Conservation (phyloP, 2,797 vertebrate species). For the Cryptoblepharus egeriae region DNA sequence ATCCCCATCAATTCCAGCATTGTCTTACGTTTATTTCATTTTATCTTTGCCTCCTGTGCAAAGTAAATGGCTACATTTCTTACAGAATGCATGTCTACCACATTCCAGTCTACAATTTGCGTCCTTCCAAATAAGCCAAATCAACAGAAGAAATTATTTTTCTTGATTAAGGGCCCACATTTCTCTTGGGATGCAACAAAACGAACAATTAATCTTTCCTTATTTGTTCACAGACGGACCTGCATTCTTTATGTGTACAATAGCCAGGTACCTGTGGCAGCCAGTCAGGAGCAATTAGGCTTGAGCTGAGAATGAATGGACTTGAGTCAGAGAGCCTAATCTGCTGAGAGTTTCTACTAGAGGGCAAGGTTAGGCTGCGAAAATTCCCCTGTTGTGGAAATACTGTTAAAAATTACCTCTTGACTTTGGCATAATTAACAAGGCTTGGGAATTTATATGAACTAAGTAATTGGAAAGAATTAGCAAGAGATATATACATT, state of each 20-base stretch:
- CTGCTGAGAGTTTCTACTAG: conserved; percentile 79
- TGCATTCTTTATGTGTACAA: conserved; percentile 77
- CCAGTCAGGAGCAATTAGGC: conserved; percentile 88
- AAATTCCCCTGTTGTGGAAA: conserved; percentile 83
- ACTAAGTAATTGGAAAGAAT: conserved; percentile 88
- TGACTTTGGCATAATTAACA: conserved; percentile 88
- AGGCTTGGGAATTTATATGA: conserved; percentile 88
- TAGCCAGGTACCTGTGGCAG: conserved; percentile 85
- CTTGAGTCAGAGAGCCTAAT: conserved; percentile 79
- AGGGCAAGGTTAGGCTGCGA: conserved; percentile 82
- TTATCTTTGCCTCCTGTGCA: conserved; percentile 66
- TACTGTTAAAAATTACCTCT: conserved; percentile 81
- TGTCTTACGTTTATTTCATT: conserved; percentile 76
- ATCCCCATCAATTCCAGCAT: conserved; percentile 78
- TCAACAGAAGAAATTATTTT: conserved; percentile 96
- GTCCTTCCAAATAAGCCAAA: conserved; percentile 84
- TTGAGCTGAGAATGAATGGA: conserved; percentile 85
- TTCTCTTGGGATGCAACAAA: conserved; percentile 91
- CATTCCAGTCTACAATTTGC: conserved; percentile 80
- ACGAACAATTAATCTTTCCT: conserved; percentile 99
- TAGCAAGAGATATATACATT: conserved; percentile 88
- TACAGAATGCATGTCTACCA: conserved; percentile 72
- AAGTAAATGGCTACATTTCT: conserved; percentile 76
- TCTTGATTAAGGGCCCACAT: conserved; percentile 96
- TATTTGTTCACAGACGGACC: conserved; percentile 85